These are phyloP conservation scores for Cervus canadensis DNA, from an alignment of 2,113 vertebrate species.

Conservation along the genomic window DNA sequence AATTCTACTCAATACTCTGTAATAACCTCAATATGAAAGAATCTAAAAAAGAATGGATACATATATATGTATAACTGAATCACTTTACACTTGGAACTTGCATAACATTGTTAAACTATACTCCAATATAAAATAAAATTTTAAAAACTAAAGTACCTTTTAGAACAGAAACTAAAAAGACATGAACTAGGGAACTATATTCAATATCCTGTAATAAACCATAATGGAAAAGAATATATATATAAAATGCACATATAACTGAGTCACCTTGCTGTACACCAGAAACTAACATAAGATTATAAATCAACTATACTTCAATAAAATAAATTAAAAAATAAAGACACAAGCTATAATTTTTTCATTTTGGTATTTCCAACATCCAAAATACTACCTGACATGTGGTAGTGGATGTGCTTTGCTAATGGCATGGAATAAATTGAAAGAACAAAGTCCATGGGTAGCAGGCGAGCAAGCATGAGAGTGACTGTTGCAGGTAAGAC, in stretches of 20 bases:
- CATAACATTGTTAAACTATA: background rate
- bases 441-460: background rate
- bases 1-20: background rate
- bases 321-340: background rate
- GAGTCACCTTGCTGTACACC: background rate
- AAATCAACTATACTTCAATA: background rate
- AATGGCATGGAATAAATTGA: background rate
- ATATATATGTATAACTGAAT: background rate
- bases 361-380: background rate
- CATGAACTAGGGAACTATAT: background rate
- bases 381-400: background rate
- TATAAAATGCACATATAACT: background rate
- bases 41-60: background rate
- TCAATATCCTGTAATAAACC: background rate
- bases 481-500: background rate
- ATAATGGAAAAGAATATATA: background rate
- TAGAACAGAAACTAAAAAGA: background rate
- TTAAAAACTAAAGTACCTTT: background rate
- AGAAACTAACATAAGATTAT: background rate
- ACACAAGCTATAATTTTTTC: background rate
- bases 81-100: background rate
- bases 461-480: background rate
- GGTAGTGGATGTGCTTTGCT: background rate
- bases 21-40: background rate
- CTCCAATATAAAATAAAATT: background rate